A percentile compares a stretch with the other conserved stretches of the same genome.
phyloP scores from a whole-genome alignment of 2,797 vertebrate genomes.

The Leptatherina wallacei region DNA sequence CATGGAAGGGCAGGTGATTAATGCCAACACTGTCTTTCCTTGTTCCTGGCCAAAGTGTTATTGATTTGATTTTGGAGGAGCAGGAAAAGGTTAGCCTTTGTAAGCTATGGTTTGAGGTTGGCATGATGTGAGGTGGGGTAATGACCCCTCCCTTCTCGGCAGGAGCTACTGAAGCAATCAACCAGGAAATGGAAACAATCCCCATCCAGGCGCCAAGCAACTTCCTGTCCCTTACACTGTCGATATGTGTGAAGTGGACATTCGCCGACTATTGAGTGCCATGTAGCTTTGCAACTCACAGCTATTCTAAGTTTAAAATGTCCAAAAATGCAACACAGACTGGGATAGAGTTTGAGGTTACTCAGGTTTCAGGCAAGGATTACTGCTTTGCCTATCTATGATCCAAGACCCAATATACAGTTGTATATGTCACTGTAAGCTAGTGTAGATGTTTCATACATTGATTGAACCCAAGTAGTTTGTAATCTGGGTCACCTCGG shows the following conservation, averaged over 20 bases:
- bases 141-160: conserved; percentile 62
- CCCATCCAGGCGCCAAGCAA: conserved; percentile 62
- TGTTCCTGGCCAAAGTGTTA: conserved; percentile 79
- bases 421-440: neutral
- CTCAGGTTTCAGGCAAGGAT: neutral
- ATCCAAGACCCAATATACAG: neutral
- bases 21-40: conserved; percentile 76
- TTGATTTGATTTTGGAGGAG: conserved; percentile 80
- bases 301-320: conserved; percentile 42
- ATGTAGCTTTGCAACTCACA: conserved; percentile 47
- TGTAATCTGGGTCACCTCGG: neutral
- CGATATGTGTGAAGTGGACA: conserved; percentile 76
- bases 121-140: conserved; percentile 63
- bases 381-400: neutral
- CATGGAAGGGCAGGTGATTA: conserved; percentile 80
- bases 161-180: conserved; percentile 72
- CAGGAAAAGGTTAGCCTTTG: conserved; percentile 79
- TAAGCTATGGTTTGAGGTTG: conserved; percentile 73
- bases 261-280: conserved; percentile 66
- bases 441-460: neutral
- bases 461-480: neutral
- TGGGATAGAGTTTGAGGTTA: neutral
- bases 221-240: conserved; percentile 66
- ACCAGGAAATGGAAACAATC: conserved; percentile 83
- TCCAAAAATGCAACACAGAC: conserved; percentile 9